Conservation (phyloP, 2,888 invertebrate genomes). For the Ganaspis brasiliensis region DNA sequence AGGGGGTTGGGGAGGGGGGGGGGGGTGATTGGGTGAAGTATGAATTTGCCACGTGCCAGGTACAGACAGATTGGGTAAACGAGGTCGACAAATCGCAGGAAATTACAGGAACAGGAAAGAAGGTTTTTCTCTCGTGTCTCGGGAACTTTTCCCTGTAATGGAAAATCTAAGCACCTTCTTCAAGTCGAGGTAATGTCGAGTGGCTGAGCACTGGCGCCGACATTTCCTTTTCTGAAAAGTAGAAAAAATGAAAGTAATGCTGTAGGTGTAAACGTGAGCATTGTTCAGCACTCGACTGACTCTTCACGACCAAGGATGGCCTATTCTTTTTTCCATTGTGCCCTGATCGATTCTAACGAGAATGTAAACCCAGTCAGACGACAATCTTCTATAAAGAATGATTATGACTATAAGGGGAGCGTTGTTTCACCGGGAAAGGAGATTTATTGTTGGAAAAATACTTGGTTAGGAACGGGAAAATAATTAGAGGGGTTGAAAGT, state of each 20-base stretch:
- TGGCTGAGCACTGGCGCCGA: constrained; percentile 30
- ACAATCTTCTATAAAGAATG: neutral
- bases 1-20: neutral
- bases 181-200: constrained; percentile 44
- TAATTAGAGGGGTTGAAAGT: too few species aligned
- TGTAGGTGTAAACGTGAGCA: constrained; percentile 26
- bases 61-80: constrained; percentile 53
- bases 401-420: neutral
- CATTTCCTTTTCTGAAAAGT: constrained; percentile 21
- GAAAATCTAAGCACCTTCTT: constrained; percentile 61
- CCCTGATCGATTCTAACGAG: neutral
- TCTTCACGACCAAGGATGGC: constrained; percentile 2
- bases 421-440: neutral
- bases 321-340: neutral
- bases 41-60: constrained; percentile 48
- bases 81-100: constrained; percentile 61
- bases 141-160: constrained; percentile 60
- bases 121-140: constrained; percentile 43
- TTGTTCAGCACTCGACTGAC: constrained; percentile 36
- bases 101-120: constrained; percentile 56
- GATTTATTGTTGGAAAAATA: neutral
- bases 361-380: neutral
- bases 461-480: too few species aligned
- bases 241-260: constrained; percentile 16
- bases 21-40: neutral